Evolutionary conservation across 2,888 invertebrate species (phyloP), one percentile per base, ranked within the genome.

Genomic region (Thumatha senex): DNA sequence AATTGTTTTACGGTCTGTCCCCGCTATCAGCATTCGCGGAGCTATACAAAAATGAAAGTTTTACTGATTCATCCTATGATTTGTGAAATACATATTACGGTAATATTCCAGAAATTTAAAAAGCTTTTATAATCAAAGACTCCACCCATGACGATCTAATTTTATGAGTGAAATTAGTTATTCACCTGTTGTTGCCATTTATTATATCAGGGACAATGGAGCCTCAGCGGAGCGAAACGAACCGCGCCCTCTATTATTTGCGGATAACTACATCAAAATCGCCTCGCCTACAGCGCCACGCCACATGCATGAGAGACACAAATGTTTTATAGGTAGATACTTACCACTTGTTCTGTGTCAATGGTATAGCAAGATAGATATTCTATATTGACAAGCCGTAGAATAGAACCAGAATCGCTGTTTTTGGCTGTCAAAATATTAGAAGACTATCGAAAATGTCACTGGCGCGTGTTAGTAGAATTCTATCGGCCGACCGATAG

Each of bases 111-210:
- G 18, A 24, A 24, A 24, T 24, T n/a, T 4, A 24, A 24, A 24
- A 24, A 24, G 18, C 18, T 24, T 24, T 2, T 24, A 24, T 86
- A 84, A 89, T 88, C 89, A 86, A 86, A 83, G 84, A 84, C 88
- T 86, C 82, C 89, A 86, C 88, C 90, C 89, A 89, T 85, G 80
- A 76, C 82, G 77, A 84, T 84, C 85, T 90, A 86, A 87, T 87
- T 86, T 89, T 89, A 89, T 88, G 82, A 88, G 86, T 86, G 85
- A 90, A 91, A 91, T 90, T 89, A 90, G 87, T 89, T 84, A 88
- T 89, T 90, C 89, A 91, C 90, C 90, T 91, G 90, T 88, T 89
- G 88, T 88, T 89, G 89, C 83, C 86, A 89, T 91, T 91, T 90
- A 89, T 89, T 85, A 86, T 82, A 84, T 80, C 68, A 77, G 78